A percentile compares a stretch with the other conserved stretches of the same genome.
phyloP scores from a whole-genome alignment of 1,140 invertebrate genomes.

The Papilio polyxenes region DNA sequence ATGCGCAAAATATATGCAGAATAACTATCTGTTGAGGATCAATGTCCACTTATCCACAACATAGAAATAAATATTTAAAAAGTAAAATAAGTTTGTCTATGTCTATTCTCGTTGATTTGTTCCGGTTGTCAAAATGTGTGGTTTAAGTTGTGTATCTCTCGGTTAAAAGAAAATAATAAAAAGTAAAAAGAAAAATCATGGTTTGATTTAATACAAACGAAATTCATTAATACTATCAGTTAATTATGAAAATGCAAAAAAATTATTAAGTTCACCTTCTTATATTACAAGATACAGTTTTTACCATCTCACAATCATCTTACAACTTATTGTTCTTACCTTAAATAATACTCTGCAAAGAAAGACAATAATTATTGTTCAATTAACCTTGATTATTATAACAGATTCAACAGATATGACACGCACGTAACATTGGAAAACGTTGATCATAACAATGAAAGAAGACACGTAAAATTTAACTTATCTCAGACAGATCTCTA shows the following conservation, averaged over 20 bases:
- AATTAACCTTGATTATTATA: neutral
- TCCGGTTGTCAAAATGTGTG: too few relatives aligned
- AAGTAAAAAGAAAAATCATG: too few relatives aligned
- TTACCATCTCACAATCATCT: neutral
- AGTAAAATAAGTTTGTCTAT: too few relatives aligned
- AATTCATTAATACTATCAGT: too few relatives aligned
- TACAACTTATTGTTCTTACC: neutral
- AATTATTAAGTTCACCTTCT: neutral
- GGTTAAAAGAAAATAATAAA: too few relatives aligned
- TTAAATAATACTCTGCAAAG: neutral
- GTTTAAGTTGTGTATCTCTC: too few relatives aligned
- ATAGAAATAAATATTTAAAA: too few relatives aligned
- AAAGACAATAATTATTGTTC: slow-evolving; percentile 3
- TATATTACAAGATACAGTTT: neutral
- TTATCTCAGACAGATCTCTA: neutral
- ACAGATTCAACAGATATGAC: neutral
- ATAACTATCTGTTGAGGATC: too few relatives aligned
- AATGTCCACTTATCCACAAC: too few relatives aligned
- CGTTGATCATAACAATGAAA: neutral
- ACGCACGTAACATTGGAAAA: neutral
- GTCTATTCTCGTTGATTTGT: too few relatives aligned
- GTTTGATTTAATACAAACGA: too few relatives aligned
- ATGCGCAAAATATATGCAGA: too few relatives aligned
- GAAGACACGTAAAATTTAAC: neutral
- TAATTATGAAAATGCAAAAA: neutral